Conservation (phyloP, 2,888 invertebrate genomes). For the Nebria salina region DNA sequence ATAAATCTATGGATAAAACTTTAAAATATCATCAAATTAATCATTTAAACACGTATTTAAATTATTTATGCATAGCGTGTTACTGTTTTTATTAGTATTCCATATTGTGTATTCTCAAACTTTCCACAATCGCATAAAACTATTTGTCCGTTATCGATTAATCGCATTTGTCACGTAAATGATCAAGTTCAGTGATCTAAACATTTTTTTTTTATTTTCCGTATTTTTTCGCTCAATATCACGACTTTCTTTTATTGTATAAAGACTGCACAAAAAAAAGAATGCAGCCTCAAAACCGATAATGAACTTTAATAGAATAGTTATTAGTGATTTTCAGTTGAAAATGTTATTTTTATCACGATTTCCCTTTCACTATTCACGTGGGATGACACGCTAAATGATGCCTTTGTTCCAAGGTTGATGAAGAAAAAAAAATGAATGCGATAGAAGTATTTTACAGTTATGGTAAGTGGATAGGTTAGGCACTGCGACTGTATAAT, state of each 20-base stretch:
- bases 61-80: not conserved
- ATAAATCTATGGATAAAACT: too few relatives aligned
- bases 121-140: constrained; percentile 27
- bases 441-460: constrained; percentile 19
- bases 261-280: not conserved
- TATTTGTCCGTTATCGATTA: constrained; percentile 18
- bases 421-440: not conserved
- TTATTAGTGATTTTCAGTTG: not conserved
- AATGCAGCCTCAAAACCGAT: not conserved
- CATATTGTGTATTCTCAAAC: constrained; percentile 6
- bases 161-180: constrained; percentile 28
- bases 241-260: not conserved
- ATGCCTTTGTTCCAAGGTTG: constrained; percentile 43
- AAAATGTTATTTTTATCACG: not conserved
- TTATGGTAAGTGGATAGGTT: constrained; percentile 12
- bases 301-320: constrained; percentile 3
- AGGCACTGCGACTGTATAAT: not conserved
- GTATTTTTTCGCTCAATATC: constrained; percentile 10
- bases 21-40: too few relatives aligned
- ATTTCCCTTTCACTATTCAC: constrained; percentile 44
- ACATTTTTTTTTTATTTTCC: not conserved
- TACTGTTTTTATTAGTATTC: not conserved
- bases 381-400: constrained; percentile 19
- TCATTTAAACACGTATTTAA: not conserved
- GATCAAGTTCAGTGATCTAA: constrained; percentile 39